Percentiles rank a stretch among this genome's conserved stretches.
Conservation (phyloP, 2,797 vertebrate genomes). For the Pelobates cultripes region DNA sequence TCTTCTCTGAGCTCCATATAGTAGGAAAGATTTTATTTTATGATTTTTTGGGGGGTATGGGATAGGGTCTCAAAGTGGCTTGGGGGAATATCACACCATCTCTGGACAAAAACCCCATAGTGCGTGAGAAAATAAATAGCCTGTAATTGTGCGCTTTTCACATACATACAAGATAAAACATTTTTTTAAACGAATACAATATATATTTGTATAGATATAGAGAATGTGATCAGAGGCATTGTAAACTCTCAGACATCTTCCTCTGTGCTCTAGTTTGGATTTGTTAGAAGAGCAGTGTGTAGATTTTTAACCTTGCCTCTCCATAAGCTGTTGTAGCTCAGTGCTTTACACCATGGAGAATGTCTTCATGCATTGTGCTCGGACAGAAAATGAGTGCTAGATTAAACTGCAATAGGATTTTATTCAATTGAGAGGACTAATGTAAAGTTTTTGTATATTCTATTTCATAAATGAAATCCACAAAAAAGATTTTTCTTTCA, state of each 20-base stretch:
- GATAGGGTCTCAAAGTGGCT: constrained; percentile 16
- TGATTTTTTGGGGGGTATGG: background rate
- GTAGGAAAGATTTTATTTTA: constrained; percentile 40
- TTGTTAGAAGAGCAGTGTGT: constrained; percentile 63
- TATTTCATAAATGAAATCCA: constrained; percentile 83
- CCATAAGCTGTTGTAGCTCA: constrained; percentile 61
- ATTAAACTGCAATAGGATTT: constrained; percentile 64
- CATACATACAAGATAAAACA: constrained; percentile 29
- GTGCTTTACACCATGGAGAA: constrained; percentile 58
- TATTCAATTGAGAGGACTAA: constrained; percentile 70
- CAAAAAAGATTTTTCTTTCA: constrained; percentile 78
- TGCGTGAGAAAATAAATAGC: background rate
- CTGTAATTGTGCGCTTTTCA: constrained; percentile 6
- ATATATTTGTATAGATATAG: constrained; percentile 67
- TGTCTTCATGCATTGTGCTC: constrained; percentile 60
- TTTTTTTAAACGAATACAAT: constrained; percentile 58
- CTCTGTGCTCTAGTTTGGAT: constrained; percentile 64
- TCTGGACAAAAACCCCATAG: constrained; percentile 28
- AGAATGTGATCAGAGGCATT: constrained; percentile 60
- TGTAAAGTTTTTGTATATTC: constrained; percentile 90
- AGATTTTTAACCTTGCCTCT: constrained; percentile 67
- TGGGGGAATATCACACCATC: constrained; percentile 24
- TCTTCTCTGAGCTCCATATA: constrained; percentile 58
- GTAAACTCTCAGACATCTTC: constrained; percentile 62
- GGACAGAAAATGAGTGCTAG: constrained; percentile 62